phyloP scores from a whole-genome alignment of 2,888 invertebrate genomes.

The Cheilosia impressa region DNA sequence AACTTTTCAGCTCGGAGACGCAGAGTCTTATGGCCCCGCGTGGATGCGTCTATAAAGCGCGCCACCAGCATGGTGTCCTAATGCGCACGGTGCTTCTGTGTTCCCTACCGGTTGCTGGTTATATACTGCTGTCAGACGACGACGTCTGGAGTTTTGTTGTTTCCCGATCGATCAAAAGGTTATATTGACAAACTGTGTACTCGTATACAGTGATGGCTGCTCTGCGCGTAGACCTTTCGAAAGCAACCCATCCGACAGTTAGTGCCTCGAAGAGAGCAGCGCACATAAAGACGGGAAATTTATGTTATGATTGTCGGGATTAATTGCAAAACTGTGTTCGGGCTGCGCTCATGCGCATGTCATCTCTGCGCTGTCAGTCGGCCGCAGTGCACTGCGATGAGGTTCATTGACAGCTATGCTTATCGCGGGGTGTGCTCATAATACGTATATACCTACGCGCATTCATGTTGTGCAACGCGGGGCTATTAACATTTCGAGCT shows the following conservation, averaged over 20 bases:
- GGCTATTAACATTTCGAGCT: constrained; percentile 43
- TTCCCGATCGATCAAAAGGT: constrained; percentile 48
- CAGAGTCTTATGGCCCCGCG: constrained; percentile 29
- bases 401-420: constrained; percentile 17
- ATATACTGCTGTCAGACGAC: constrained; percentile 21
- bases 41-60: constrained; percentile 7
- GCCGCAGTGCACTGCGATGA: constrained; percentile 13
- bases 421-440: background rate
- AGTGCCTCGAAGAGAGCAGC: constrained; percentile 52
- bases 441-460: constrained; percentile 31
- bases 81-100: constrained; percentile 63
- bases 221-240: constrained; percentile 30
- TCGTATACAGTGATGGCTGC: background rate
- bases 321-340: constrained; percentile 76
- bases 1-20: constrained; percentile 24
- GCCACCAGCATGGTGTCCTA: constrained; percentile 55
- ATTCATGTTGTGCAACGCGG: constrained; percentile 30
- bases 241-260: constrained; percentile 43
- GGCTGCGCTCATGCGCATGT: constrained; percentile 65
- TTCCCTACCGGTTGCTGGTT: constrained; percentile 59
- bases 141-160: constrained; percentile 11
- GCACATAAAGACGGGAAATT: constrained; percentile 71
- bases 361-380: constrained; percentile 54
- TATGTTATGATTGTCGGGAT: constrained; percentile 74
- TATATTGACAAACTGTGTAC: constrained; percentile 54